These are phyloP conservation scores for Lethrus apterus DNA, from an alignment of 1,140 invertebrate species.

Conservation along the genomic window DNA sequence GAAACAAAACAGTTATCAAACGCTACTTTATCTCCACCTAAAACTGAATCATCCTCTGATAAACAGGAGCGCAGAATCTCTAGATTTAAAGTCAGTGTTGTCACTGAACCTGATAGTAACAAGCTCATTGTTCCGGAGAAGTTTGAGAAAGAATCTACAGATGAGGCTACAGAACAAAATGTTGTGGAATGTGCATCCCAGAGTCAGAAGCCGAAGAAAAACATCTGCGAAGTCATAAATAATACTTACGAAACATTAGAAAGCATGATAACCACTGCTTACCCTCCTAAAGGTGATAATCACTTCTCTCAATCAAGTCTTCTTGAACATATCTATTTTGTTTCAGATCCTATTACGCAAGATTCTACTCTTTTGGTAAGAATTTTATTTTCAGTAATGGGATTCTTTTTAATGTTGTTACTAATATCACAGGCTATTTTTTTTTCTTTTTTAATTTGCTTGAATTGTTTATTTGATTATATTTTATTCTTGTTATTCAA, in stretches of 20 bases:
- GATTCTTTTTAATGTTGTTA: too few relatives aligned
- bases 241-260: constrained; percentile 23
- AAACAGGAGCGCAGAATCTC: constrained; percentile 32
- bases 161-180: neutral
- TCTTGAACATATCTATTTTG: neutral
- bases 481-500: too few relatives aligned
- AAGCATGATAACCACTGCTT: constrained; percentile 18
- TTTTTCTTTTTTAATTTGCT: too few relatives aligned
- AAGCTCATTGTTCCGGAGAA: constrained; percentile 26
- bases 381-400: constrained; percentile 1
- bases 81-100: constrained; percentile 39
- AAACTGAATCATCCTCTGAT: neutral
- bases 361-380: constrained; percentile 8
- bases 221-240: constrained; percentile 22
- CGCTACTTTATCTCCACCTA: neutral
- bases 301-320: neutral
- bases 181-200: neutral
- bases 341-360: constrained; percentile 4
- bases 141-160: neutral
- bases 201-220: constrained; percentile 7
- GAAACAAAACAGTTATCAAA: neutral
- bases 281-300: constrained; percentile 15
- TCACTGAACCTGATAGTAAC: constrained; percentile 36
- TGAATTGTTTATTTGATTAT: too few relatives aligned
- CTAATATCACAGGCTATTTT: too few relatives aligned